phyloP scores from a whole-genome alignment of 2,797 vertebrate species.

The Rhodeus uyekii region DNA sequence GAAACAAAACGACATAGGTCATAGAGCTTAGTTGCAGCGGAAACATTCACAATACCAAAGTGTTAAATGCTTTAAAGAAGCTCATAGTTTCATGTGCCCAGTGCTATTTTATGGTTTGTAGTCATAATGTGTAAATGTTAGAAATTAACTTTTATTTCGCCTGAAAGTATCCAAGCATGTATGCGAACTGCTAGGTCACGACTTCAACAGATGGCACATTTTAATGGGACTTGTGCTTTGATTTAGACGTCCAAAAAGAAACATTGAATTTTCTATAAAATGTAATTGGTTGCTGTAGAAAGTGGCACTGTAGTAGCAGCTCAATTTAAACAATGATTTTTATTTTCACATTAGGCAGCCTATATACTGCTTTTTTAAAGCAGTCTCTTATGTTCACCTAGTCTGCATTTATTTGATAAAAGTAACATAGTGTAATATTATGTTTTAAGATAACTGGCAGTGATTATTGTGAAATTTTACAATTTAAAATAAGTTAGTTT shows the following conservation, averaged over 20 bases:
- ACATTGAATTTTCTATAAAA: neutral
- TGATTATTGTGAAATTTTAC: neutral
- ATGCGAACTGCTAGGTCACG: neutral
- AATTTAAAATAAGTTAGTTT: neutral
- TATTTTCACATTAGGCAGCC: neutral
- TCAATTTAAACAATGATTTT: neutral
- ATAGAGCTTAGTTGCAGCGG: neutral
- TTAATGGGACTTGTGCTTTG: neutral
- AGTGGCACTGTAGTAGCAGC: neutral
- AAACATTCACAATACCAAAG: neutral
- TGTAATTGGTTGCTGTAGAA: neutral
- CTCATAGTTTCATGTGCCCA: neutral
- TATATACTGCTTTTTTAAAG: neutral
- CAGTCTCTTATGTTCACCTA: neutral
- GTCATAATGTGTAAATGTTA: neutral
- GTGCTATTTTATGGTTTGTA: neutral
- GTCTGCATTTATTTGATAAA: neutral
- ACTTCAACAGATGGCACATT: neutral
- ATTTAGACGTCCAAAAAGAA: neutral
- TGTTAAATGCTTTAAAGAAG: neutral
- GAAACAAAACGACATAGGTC: conserved; percentile 2
- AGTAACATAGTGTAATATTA: neutral
- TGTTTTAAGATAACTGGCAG: too few relatives aligned
- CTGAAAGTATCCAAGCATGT: neutral
- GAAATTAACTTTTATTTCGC: neutral